These are phyloP conservation scores for Platanista minor DNA, from an alignment of 2,113 vertebrate species.

Conservation along the genomic window DNA sequence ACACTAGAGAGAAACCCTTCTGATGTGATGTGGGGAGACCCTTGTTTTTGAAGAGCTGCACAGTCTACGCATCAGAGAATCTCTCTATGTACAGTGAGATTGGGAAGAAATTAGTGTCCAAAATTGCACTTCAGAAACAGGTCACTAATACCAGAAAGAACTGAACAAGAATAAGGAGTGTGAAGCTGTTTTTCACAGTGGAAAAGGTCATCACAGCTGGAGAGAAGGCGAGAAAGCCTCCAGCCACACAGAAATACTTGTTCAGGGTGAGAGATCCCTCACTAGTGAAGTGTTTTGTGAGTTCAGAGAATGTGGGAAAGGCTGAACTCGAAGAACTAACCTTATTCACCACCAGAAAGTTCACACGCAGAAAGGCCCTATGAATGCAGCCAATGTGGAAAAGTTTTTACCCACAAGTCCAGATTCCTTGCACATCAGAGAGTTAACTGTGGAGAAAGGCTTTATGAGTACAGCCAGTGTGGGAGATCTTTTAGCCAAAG, in stretches of 20 bases:
- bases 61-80: neutral
- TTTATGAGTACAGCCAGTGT: neutral
- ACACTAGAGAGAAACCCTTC: neutral
- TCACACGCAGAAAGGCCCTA: neutral
- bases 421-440: neutral
- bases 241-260: neutral
- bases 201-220: neutral
- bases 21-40: neutral
- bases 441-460: neutral
- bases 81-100: neutral
- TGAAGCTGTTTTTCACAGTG: neutral
- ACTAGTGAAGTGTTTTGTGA: neutral
- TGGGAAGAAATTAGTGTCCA: neutral
- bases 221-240: neutral
- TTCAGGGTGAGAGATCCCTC: neutral
- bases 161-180: neutral
- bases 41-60: neutral
- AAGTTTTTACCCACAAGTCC: too few species aligned
- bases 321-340: neutral
- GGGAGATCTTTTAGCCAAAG: too few species aligned
- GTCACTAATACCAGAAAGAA: neutral
- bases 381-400: neutral
- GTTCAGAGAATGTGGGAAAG: neutral
- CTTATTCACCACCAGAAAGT: neutral
- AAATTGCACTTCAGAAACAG: neutral